These are phyloP conservation scores for Euphydryas editha DNA, from an alignment of 2,888 invertebrate genomes.

Conservation along the genomic window DNA sequence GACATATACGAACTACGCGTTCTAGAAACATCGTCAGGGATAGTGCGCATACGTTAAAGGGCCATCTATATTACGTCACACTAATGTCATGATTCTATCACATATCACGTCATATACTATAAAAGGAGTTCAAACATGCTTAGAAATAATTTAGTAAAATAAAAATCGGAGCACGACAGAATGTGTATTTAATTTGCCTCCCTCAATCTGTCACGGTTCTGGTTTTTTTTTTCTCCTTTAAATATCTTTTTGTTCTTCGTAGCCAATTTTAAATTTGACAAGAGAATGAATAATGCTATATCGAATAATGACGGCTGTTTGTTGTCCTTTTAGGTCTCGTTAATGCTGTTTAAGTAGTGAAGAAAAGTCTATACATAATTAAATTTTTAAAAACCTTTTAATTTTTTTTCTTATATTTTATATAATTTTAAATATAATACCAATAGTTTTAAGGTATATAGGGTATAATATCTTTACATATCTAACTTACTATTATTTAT, in stretches of 20 bases:
- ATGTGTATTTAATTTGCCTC: constrained; percentile 33
- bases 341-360: neutral
- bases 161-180: constrained; percentile 16
- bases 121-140: neutral
- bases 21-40: too few species aligned
- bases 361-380: neutral
- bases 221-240: constrained; percentile 45
- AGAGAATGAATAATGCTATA: constrained; percentile 75
- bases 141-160: constrained; percentile 5
- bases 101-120: too few species aligned
- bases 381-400: too few species aligned
- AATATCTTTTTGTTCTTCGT: constrained; percentile 47
- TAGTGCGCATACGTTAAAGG: too few species aligned
- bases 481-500: neutral
- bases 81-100: too few species aligned
- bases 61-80: too few species aligned
- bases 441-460: neutral
- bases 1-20: neutral
- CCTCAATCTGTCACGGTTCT: constrained; percentile 37
- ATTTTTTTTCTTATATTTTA: neutral
- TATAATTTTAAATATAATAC: neutral
- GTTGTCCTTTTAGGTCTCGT: constrained; percentile 39
- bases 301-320: constrained; percentile 56
- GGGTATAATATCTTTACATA: neutral
- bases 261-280: constrained; percentile 66